Conservation (phyloP, 2,797 vertebrate species). For the Picus viridis region DNA sequence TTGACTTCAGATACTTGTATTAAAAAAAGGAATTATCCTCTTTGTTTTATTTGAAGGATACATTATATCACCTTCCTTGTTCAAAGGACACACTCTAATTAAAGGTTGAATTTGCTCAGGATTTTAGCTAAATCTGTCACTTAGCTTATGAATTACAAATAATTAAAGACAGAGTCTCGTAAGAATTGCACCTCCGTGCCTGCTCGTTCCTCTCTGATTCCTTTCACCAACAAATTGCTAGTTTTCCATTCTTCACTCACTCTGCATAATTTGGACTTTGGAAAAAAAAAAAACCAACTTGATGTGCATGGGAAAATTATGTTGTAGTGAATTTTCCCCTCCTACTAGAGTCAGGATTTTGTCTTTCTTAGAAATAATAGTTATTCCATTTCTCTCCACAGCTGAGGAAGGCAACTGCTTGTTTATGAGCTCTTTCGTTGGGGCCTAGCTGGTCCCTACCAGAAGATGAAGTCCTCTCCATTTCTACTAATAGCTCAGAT, state of each 20-base stretch:
- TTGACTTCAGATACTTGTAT: slow-evolving; percentile 34
- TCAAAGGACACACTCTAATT: slow-evolving; percentile 53
- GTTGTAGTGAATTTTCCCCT: background rate
- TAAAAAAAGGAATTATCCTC: background rate
- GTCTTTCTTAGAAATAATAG: background rate
- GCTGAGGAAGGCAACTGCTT: background rate
- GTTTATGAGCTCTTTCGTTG: background rate
- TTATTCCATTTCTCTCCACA: background rate
- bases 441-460: background rate
- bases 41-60: slow-evolving; percentile 45
- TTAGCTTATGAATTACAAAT: slow-evolving; percentile 62
- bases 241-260: background rate
- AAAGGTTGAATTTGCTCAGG: slow-evolving; percentile 50
- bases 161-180: slow-evolving; percentile 52
- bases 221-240: slow-evolving; percentile 4
- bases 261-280: background rate
- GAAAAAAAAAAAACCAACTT: slow-evolving; percentile 10
- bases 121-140: slow-evolving; percentile 62
- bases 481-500: background rate
- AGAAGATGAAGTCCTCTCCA: background rate
- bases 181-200: slow-evolving; percentile 25
- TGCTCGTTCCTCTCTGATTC: background rate
- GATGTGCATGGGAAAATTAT: background rate
- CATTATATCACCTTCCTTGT: background rate
- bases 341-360: background rate